Conservation (phyloP, 2,113 vertebrate genomes). For the Halichoeres trimaculatus region DNA sequence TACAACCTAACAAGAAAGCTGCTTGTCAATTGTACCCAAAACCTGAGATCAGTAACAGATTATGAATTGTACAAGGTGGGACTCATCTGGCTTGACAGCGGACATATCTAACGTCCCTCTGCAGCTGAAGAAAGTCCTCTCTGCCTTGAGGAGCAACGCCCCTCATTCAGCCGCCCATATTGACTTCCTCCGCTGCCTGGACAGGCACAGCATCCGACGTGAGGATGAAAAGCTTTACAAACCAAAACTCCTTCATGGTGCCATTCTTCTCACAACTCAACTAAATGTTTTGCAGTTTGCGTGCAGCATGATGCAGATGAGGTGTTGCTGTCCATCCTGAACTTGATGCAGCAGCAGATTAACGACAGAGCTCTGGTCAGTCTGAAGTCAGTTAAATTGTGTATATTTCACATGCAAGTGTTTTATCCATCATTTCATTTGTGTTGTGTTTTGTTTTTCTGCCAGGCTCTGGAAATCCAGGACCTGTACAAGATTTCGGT, state of each 20-base stretch:
- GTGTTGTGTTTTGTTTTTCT: neutral
- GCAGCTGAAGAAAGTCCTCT: constrained; percentile 67
- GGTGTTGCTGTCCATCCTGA: constrained; percentile 79
- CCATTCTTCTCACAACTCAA: neutral
- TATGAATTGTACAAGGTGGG: constrained; percentile 67
- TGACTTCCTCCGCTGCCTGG: constrained; percentile 74
- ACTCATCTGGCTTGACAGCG: neutral
- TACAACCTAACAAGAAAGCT: too few species aligned
- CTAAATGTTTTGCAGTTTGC: constrained; percentile 52
- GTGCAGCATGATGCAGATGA: constrained; percentile 81
- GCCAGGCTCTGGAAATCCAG: constrained; percentile 74
- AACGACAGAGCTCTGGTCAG: constrained; percentile 69
- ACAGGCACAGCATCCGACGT: constrained; percentile 71
- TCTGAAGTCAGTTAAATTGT: neutral
- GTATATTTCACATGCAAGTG: neutral
- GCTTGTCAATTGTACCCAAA: too few species aligned
- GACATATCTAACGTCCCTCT: constrained; percentile 51
- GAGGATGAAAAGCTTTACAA: constrained; percentile 23
- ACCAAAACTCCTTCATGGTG: neutral
- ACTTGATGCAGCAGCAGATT: constrained; percentile 74
- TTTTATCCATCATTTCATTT: neutral
- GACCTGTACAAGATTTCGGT: constrained; percentile 74
- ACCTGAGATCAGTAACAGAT: neutral
- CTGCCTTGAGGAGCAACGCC: constrained; percentile 55
- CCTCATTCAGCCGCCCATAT: constrained; percentile 39